Base-by-base conservation (phyloP, 2,888 invertebrate species). In the Synanthedon formicaeformis region DNA sequence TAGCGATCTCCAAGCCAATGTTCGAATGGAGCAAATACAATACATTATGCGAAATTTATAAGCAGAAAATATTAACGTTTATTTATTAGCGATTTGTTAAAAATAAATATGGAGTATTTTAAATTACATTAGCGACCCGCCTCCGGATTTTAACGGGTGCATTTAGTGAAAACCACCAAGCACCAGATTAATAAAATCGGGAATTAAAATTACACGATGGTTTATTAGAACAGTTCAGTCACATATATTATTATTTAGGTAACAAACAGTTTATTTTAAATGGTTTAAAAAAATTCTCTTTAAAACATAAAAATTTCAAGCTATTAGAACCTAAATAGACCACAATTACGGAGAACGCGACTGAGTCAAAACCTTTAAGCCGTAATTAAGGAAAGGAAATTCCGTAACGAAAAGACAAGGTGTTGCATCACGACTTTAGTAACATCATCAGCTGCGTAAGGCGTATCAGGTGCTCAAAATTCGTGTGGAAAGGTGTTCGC, bases 401-500 rank as follows among this genome's bases (percentile, higher is more conserved):
- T 78, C 78, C 75, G 73, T 75, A 80, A 78, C 78, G 73, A 77
- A 79, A 72, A 75, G 73, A 73, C 79, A 80, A 81, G 81, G 81
- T 81, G 80, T 73, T 66, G 64, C 62, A 64, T 51, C 54, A 48
- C 63, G 61, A 64, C 65, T 63, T 67, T 63, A 65, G 67, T 50
- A 14, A 50, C 65, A 67, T 67, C 67, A 75, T 78, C 80, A 81
- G 75, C 74, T 74, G 73, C 34, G 53, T 16, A 49, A 60, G 65
- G 64, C 68, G 62, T 64, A 77, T 81, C 81, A 81, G 81, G 81
- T 80, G 81, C 72, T 69, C 70, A 56, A 75, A 75, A 72, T 77
- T 80, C 75, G 75, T 79, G 66, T 65, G 69, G 67, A 80, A 81
- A 81, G 81, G 81, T 81, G 81, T 69, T 73, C 69, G 45, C 48